Percentiles rank a stretch among this genome's conserved stretches.
Conservation (phyloP, 2,888 invertebrate genomes). For the Campoletis raptor region DNA sequence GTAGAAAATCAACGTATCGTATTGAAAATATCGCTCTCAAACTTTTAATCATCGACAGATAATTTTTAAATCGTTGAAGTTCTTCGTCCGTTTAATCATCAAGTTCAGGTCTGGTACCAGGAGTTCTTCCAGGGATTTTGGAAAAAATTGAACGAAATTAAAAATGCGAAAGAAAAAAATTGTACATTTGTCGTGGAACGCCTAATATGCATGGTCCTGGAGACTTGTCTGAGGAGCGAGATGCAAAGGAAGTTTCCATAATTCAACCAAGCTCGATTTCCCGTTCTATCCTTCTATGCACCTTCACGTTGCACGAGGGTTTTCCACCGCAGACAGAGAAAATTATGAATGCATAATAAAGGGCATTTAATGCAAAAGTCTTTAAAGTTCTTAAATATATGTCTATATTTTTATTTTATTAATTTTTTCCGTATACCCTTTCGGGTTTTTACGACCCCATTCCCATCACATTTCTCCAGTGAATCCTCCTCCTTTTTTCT, state of each 20-base stretch:
- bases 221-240: slow-evolving; percentile 54
- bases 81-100: background rate
- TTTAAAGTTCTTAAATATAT: no score
- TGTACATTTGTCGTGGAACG: background rate
- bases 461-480: no score
- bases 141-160: background rate
- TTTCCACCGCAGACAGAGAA: background rate
- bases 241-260: slow-evolving; percentile 68
- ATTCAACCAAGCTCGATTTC: slow-evolving; percentile 70
- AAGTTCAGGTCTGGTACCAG: background rate
- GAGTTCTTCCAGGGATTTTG: background rate
- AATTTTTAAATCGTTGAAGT: background rate
- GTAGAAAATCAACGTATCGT: no score
- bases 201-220: slow-evolving; percentile 21
- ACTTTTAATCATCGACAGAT: no score
- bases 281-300: slow-evolving; percentile 45
- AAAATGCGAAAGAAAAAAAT: background rate
- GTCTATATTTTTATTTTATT: no score
- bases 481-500: no score
- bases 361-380: background rate
- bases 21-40: no score
- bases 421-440: no score
- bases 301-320: slow-evolving; percentile 22
- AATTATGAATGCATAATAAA: background rate
- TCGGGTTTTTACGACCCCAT: no score